Base-by-base conservation (phyloP, 1,140 invertebrate species). In the Helicoverpa zea region DNA sequence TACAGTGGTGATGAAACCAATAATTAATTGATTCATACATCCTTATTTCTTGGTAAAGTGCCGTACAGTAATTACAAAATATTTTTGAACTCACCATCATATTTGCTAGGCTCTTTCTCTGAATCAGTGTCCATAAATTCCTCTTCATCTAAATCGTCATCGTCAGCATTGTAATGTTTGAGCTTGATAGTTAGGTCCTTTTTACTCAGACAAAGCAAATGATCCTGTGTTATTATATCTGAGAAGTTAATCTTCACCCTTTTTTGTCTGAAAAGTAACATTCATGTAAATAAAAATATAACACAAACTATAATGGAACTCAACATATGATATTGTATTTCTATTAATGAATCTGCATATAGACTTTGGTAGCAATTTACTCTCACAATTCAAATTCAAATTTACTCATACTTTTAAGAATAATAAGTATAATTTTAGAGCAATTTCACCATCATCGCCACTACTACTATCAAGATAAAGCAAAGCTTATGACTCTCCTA, bases 231-330 rank as follows among this genome's bases (percentile, higher is more conserved):
- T 80, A 95, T 95, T 16, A 92, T 90, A 81, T 94, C 89, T 5
- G 89, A 84, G 81, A 96, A 95, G 49, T 95, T 96, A 3, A 93
- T 87, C 74, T 89, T 90, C 66, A 90, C 83, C 72, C 92, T 85
- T 64, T 95, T 94, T 86, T 91, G 90, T 76, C 92, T 94, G 83
- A 74, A 64, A 72, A 13, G 61, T 70, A 73, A 43, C 51, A 11
- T 56, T 58, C n/a, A 72, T 49, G 54, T 52, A 52, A 63, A 16
- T 52, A 18, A 9, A 43, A 43, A 43, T 43, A 43, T 1, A 7
- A 5, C 35, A 43, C 35, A 43, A 7, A 43, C 7, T 9, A 43
- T 43, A 43, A 1, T 43, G 5, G 9, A 7, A 1, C 5, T 43
- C 5, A 43, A 35, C 4, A 5, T 35, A 43, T 9, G 5, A 7